Percentiles rank a stretch among this genome's conserved stretches.
These are phyloP conservation scores for Micropterix aruncella DNA, from an alignment of 2,888 invertebrate genomes.

Conservation along the genomic window DNA sequence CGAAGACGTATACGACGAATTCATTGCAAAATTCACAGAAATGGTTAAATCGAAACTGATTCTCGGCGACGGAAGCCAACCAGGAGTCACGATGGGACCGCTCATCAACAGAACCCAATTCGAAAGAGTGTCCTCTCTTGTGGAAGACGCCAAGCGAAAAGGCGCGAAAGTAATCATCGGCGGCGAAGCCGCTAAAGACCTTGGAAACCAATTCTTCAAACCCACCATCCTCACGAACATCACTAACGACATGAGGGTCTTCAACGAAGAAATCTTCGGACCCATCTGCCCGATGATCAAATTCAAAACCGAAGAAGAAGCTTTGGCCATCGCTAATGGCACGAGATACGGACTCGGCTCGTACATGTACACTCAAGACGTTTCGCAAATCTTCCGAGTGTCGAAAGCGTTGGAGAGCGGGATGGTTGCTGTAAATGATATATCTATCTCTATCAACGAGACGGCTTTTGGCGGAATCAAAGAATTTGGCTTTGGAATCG, in stretches of 20 bases:
- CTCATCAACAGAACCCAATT: slow-evolving; percentile 79
- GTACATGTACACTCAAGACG: slow-evolving; percentile 84
- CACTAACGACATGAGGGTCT: slow-evolving; percentile 67
- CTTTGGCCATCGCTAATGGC: slow-evolving; percentile 66
- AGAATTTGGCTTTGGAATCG: slow-evolving; percentile 90
- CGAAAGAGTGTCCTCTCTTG: slow-evolving; percentile 63
- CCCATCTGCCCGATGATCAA: slow-evolving; percentile 78
- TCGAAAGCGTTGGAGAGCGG: slow-evolving; percentile 77
- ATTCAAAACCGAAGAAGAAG: slow-evolving; percentile 84
- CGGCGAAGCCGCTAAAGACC: slow-evolving; percentile 47
- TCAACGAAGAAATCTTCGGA: slow-evolving; percentile 88
- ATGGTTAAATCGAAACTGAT: slow-evolving; percentile 53
- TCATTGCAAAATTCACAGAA: slow-evolving; percentile 54
- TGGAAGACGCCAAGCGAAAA: slow-evolving; percentile 73
- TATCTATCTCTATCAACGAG: slow-evolving; percentile 80
- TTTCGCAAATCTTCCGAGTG: slow-evolving; percentile 85
- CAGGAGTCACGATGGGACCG: slow-evolving; percentile 74
- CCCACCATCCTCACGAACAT: slow-evolving; percentile 83
- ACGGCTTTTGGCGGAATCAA: slow-evolving; percentile 97
- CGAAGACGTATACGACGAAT: slow-evolving; percentile 61
- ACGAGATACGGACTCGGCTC: slow-evolving; percentile 80
- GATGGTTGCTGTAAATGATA: slow-evolving; percentile 95
- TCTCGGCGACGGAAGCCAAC: slow-evolving; percentile 64
- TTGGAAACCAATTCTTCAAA: slow-evolving; percentile 73
- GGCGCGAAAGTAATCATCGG: slow-evolving; percentile 72